Percentiles rank a stretch among this genome's conserved stretches.
These are phyloP conservation scores for Hipposideros larvatus DNA, from an alignment of 2,797 vertebrate genomes.

Conservation along the genomic window DNA sequence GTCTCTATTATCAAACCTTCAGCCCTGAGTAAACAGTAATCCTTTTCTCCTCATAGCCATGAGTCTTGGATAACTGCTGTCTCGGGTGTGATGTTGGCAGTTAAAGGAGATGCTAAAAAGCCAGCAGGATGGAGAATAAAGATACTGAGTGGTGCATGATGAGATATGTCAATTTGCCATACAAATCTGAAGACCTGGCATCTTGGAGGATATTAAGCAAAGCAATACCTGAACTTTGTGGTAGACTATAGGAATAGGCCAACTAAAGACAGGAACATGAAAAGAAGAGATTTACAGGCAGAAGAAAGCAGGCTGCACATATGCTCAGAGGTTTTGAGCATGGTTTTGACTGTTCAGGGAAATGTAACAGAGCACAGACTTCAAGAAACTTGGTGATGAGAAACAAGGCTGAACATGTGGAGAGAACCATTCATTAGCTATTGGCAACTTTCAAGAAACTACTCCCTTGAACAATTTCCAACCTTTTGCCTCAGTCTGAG, in stretches of 20 bases:
- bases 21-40: neutral
- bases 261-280: neutral
- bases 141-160: neutral
- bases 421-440: neutral
- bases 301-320: neutral
- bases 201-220: neutral
- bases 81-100: neutral
- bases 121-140: neutral
- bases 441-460: neutral
- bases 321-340: neutral
- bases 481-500: neutral
- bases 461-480: neutral
- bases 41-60: neutral
- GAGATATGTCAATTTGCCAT: neutral
- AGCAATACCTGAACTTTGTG: neutral
- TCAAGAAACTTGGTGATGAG: neutral
- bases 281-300: neutral
- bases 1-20: neutral
- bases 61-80: neutral
- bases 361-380: neutral
- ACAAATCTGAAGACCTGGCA: neutral
- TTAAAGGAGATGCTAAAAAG: neutral
- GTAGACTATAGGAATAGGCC: neutral
- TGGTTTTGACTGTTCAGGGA: neutral
- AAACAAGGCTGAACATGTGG: neutral